Conservation (phyloP, 2,888 invertebrate genomes). For the Cryptus armator region DNA sequence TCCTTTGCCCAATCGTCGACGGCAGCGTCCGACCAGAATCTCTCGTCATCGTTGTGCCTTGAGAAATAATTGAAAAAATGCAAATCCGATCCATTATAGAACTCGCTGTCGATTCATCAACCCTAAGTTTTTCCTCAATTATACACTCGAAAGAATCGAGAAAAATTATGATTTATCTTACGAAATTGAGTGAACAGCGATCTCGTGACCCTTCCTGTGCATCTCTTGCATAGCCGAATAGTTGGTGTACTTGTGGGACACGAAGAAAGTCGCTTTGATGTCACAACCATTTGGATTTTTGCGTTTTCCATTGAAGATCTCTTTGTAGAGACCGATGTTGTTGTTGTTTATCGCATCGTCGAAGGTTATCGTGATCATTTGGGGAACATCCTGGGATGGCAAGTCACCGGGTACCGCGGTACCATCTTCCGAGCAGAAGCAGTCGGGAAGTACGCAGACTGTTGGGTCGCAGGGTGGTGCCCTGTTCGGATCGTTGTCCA, state of each 20-base stretch:
- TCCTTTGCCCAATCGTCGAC: constrained; percentile 98
- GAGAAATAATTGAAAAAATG: constrained; percentile 26
- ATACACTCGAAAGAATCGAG: not conserved
- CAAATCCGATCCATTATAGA: not conserved
- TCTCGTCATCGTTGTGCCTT: constrained; percentile 96
- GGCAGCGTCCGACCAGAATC: constrained; percentile 96
- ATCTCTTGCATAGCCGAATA: constrained; percentile 97
- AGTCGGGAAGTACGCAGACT: constrained; percentile 95
- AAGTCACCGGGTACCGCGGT: constrained; percentile 94
- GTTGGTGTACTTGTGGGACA: constrained; percentile 97
- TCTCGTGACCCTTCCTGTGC: constrained; percentile 96
- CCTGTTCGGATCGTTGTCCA: constrained; percentile 96
- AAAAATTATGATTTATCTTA: constrained; percentile 86
- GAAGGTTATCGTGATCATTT: constrained; percentile 97
- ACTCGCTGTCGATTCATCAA: not conserved
- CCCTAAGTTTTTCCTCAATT: not conserved
- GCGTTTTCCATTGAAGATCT: constrained; percentile 95
- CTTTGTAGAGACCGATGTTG: constrained; percentile 97
- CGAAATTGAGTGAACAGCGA: constrained; percentile 97
- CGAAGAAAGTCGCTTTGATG: constrained; percentile 96
- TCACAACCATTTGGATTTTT: constrained; percentile 97
- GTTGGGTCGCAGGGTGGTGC: constrained; percentile 95
- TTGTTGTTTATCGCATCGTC: constrained; percentile 98
- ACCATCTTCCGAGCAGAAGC: constrained; percentile 97
- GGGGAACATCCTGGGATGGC: constrained; percentile 94